These are phyloP conservation scores for Hestina assimilis DNA, from an alignment of 1,140 invertebrate genomes.

Conservation along the genomic window DNA sequence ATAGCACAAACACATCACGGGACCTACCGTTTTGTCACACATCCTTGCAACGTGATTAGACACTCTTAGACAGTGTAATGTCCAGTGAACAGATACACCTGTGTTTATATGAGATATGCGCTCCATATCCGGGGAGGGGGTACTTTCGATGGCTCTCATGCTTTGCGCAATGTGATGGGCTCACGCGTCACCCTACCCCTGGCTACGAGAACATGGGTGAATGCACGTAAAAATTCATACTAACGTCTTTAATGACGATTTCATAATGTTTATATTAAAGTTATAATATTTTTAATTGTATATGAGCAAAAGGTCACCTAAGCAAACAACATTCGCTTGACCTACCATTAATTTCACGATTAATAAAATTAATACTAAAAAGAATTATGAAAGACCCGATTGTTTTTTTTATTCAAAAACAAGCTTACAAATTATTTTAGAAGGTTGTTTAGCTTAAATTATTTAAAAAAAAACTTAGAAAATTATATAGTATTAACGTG, in stretches of 20 bases:
- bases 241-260: not conserved
- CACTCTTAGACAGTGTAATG: slow-evolving; percentile 59
- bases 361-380: too few species aligned
- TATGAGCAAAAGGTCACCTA: too few species aligned
- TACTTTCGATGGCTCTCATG: slow-evolving; percentile 70
- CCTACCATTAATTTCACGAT: too few species aligned
- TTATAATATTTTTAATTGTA: not conserved
- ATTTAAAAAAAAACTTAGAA: too few species aligned
- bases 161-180: slow-evolving; percentile 66
- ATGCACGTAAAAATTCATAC: slow-evolving; percentile 10
- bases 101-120: slow-evolving; percentile 71
- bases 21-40: slow-evolving; percentile 69
- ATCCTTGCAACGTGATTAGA: slow-evolving; percentile 55
- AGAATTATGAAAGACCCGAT: too few species aligned
- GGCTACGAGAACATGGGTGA: slow-evolving; percentile 25
- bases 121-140: slow-evolving; percentile 67
- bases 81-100: slow-evolving; percentile 60
- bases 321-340: too few species aligned
- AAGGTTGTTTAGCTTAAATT: too few species aligned
- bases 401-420: too few species aligned
- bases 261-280: not conserved
- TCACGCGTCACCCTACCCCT: slow-evolving; percentile 49
- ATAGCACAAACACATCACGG: slow-evolving; percentile 22
- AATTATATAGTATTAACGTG: too few species aligned
- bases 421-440: too few species aligned